phyloP scores from a whole-genome alignment of 2,797 vertebrate species.

The Malurus leucopterus region DNA sequence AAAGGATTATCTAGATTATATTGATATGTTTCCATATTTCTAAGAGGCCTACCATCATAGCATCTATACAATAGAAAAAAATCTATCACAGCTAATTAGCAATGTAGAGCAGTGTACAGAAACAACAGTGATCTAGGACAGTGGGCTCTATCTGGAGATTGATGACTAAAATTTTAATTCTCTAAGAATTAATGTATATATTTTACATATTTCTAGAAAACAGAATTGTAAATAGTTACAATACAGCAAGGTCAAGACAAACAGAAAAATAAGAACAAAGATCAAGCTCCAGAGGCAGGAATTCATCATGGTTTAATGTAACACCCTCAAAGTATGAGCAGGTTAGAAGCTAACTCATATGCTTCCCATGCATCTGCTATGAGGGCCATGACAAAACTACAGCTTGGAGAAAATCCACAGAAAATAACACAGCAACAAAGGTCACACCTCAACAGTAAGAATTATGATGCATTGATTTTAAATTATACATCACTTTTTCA shows the following conservation, averaged over 20 bases:
- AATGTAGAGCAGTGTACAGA: neutral
- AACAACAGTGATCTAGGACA: neutral
- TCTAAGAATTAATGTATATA: neutral
- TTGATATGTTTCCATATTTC: neutral
- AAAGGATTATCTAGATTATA: neutral
- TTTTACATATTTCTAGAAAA: neutral
- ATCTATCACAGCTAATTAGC: neutral
- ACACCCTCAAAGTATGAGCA: neutral
- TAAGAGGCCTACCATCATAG: neutral
- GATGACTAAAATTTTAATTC: neutral
- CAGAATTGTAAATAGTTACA: neutral
- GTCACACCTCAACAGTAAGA: neutral
- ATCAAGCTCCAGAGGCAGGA: neutral
- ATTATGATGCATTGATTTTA: neutral
- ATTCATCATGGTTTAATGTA: neutral
- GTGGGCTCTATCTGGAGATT: neutral
- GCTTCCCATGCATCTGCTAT: neutral
- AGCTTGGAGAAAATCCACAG: neutral
- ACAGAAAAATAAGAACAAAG: rapidly evolving
- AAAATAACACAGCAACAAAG: neutral
- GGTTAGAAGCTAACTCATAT: neutral
- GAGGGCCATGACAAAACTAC: neutral
- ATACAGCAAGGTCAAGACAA: neutral
- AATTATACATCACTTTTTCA: neutral
- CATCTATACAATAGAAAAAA: neutral